Conservation (phyloP, 2,797 vertebrate species). For the Distichodus sexfasciatus region DNA sequence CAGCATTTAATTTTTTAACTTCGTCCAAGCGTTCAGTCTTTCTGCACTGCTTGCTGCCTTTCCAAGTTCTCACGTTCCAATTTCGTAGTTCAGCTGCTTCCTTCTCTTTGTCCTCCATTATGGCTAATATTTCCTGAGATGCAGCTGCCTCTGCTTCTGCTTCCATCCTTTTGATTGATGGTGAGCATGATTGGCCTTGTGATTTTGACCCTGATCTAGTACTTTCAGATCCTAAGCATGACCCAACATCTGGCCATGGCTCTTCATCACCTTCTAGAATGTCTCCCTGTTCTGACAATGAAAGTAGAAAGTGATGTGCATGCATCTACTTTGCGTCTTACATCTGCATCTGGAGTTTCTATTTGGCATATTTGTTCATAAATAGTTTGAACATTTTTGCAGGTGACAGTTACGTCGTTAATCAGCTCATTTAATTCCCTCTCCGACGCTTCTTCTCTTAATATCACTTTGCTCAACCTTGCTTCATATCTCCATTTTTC, state of each 20-base stretch:
- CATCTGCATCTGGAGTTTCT: conserved; percentile 32
- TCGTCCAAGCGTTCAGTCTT: conserved; percentile 9
- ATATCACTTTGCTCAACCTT: background rate
- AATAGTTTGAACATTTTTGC: conserved; percentile 1
- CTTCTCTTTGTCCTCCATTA: conserved; percentile 14
- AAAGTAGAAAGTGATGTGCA: conserved; percentile 27
- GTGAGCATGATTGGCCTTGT: background rate
- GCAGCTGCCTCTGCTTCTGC: conserved; percentile 15
- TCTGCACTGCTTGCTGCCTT: conserved; percentile 13
- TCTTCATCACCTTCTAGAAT: conserved; percentile 21
- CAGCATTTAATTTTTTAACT: conserved; percentile 13
- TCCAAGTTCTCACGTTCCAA: conserved; percentile 6
- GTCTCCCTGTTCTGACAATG: conserved; percentile 15
- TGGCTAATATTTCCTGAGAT: conserved; percentile 9
- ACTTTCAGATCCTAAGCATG: conserved; percentile 21
- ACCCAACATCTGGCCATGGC: conserved; percentile 40
- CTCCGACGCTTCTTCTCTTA: background rate
- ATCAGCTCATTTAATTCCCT: conserved; percentile 29
- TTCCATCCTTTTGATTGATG: background rate
- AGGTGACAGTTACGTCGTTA: conserved; percentile 3
- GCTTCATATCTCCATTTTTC: background rate
- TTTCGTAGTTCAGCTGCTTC: background rate
- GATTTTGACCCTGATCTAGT: conserved; percentile 10
- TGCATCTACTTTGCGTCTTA: conserved; percentile 11
- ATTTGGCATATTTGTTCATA: conserved; percentile 31